Conservation (phyloP, 2,888 invertebrate genomes). For the Aspidapion aeneum region DNA sequence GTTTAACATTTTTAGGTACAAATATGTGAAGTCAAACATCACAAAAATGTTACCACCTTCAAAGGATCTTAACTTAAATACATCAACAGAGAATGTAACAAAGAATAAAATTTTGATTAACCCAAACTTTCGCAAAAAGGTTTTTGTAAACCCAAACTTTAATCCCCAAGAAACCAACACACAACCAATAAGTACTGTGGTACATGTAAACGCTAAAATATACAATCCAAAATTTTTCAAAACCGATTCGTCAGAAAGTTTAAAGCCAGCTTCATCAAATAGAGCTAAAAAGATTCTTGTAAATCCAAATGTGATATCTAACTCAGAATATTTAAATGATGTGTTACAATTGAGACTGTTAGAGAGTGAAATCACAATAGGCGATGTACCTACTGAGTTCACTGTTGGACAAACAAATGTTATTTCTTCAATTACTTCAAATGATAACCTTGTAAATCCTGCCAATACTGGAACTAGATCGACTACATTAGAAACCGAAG, state of each 20-base stretch:
- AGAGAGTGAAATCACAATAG: not conserved
- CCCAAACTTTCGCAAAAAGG: slow-evolving; percentile 43
- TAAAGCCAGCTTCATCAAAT: slow-evolving; percentile 4
- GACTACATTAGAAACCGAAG: not conserved
- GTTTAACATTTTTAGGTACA: not conserved
- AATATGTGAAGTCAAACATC: not conserved
- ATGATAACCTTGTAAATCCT: no score
- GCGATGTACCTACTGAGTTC: not conserved
- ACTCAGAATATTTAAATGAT: slow-evolving; percentile 23
- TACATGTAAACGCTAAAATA: slow-evolving; percentile 18
- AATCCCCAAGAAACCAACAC: slow-evolving; percentile 13
- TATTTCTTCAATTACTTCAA: no score
- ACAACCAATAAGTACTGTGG: slow-evolving; percentile 19
- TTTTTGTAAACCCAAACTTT: slow-evolving; percentile 45
- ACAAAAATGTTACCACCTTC: not conserved
- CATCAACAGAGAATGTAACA: no score
- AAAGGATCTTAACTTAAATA: not conserved
- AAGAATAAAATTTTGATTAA: slow-evolving; percentile 45
- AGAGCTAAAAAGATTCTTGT: slow-evolving; percentile 27
- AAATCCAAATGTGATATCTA: slow-evolving; percentile 19
- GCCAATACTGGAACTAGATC: no score
- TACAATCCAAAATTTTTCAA: not conserved
- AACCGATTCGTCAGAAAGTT: not conserved
- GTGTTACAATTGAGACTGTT: slow-evolving; percentile 8
- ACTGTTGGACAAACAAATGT: no score